A percentile compares a stretch with the other conserved stretches of the same genome.
phyloP scores from a whole-genome alignment of 2,113 vertebrate species.

The Notarius quadriscutis region DNA sequence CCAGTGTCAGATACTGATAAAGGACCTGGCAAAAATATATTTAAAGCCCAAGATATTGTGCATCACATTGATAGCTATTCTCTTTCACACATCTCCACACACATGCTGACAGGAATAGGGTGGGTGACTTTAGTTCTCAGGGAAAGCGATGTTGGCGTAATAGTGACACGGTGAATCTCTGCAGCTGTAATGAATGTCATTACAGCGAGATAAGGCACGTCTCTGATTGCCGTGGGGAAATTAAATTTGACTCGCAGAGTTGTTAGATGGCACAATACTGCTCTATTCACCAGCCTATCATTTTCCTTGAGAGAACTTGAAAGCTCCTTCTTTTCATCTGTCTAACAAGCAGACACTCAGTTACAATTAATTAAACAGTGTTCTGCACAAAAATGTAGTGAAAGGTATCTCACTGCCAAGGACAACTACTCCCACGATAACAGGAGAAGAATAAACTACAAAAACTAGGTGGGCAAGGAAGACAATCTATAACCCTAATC shows the following conservation, averaged over 20 bases:
- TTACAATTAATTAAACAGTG: constrained; percentile 41
- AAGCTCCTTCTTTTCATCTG: constrained; percentile 28
- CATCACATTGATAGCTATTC: neutral
- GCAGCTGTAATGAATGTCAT: constrained; percentile 41
- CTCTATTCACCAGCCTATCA: constrained; percentile 37
- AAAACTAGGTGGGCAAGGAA: neutral
- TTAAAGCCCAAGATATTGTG: neutral
- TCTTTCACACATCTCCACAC: neutral
- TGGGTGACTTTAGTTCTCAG: neutral
- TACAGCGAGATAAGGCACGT: constrained; percentile 36
- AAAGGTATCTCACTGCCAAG: neutral
- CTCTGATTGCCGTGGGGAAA: constrained; percentile 28
- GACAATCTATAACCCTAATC: neutral
- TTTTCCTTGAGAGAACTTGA: constrained; percentile 26
- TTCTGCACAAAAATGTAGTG: neutral
- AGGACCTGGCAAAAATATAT: neutral
- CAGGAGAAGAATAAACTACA: neutral
- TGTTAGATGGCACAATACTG: constrained; percentile 34
- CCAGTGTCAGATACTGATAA: neutral
- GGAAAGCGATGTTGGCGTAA: constrained; percentile 32
- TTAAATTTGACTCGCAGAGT: constrained; percentile 32
- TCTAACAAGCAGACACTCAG: constrained; percentile 29
- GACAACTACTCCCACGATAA: neutral
- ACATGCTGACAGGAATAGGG: neutral
- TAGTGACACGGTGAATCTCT: constrained; percentile 23